Evolutionary conservation across 2,113 vertebrate species (phyloP).

Genomic region (Sceloporus tristichus): DNA sequence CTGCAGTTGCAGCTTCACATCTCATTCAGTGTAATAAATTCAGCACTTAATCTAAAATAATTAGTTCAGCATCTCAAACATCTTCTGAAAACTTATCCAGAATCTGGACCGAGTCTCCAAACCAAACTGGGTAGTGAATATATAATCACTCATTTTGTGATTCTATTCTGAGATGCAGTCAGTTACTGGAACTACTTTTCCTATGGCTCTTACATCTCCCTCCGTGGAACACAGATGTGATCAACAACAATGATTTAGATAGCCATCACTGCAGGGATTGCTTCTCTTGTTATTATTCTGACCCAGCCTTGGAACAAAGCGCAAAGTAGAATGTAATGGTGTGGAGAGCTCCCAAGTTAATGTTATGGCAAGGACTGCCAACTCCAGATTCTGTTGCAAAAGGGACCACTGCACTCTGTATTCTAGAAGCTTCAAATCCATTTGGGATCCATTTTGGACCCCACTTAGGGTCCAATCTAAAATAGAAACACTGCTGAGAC

Average conservation of each 20-base stretch:
- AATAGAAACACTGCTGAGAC: not conserved
- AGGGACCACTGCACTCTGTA: not conserved
- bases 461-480: not conserved
- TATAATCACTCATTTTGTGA: not conserved
- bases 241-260: not conserved
- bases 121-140: not conserved
- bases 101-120: not conserved
- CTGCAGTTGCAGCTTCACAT: not conserved
- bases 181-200: not conserved
- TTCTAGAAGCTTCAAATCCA: not conserved
- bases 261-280: not conserved
- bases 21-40: not conserved
- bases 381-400: not conserved
- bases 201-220: not conserved
- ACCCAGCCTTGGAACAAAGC: not conserved
- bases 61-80: no score
- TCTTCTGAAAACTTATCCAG: no score
- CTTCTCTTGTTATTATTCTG: not conserved
- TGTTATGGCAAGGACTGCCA: not conserved
- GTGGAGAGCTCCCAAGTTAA: no score
- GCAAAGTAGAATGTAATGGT: not conserved
- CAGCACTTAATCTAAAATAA: no score
- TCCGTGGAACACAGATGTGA: not conserved
- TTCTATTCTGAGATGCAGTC: not conserved
- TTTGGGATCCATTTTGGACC: not conserved